Conservation (phyloP, 53 echinoderm and acorn worm species). For the Arbacia lixula region DNA sequence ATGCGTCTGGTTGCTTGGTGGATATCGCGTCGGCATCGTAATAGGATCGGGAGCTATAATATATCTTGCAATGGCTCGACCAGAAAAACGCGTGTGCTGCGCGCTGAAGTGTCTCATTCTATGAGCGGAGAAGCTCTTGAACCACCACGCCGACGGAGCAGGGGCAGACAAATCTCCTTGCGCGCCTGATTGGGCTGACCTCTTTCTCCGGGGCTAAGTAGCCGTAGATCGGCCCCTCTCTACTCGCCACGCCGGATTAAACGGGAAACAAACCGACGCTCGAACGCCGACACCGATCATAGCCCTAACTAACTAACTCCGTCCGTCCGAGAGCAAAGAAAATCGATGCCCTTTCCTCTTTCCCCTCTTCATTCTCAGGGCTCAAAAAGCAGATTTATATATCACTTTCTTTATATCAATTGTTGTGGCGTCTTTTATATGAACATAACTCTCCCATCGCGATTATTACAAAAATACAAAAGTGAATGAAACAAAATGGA, state of each 20-base stretch:
- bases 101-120: no score
- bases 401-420: slow-evolving; percentile 14
- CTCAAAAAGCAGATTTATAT: neutral
- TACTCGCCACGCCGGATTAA: slow-evolving; percentile 9
- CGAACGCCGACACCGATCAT: neutral
- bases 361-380: no score
- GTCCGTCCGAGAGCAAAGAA: neutral
- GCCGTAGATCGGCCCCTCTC: slow-evolving; percentile 15
- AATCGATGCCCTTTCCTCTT: slow-evolving; percentile 43
- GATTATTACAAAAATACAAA: slow-evolving; percentile 28
- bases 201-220: slow-evolving; percentile 29
- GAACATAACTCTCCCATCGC: slow-evolving; percentile 26
- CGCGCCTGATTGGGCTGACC: slow-evolving; percentile 31
- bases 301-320: neutral
- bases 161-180: slow-evolving; percentile 2
- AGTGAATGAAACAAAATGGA: slow-evolving; percentile 2
- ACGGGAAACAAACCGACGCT: slow-evolving; percentile 8
- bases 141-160: neutral
- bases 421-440: neutral
- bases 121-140: no score
- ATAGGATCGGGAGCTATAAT: no score
- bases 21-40: no score
- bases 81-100: no score
- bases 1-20: no score
- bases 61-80: no score